Evolutionary conservation across 2,797 vertebrate genomes (phyloP), one percentile per base, ranked within the genome.

Genomic region (Pyrocephalus nanus): DNA sequence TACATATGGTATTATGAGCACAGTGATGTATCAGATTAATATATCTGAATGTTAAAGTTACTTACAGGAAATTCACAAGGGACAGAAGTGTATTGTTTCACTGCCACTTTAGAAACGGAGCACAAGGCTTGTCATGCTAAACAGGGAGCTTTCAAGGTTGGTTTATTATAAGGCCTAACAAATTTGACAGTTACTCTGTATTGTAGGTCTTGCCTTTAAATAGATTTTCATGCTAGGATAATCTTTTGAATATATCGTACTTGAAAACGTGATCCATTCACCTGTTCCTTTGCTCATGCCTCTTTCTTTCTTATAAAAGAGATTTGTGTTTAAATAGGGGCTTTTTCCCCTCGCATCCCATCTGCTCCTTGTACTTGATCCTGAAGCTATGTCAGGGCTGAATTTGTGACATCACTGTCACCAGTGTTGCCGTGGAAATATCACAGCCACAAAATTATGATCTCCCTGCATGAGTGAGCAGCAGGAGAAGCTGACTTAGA

Each of bases 221-320:
- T 91, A 93, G 94, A 95, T 95, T 97, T 97, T 96, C 96, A 97
- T 96, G 96, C 96, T 96, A 96, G 94, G 93, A 93, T 97, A 93
- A 95, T 95, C 94, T 95, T 97, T 96, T 95, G 96, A 96, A 94
- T 97, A 91, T 96, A 92, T 96, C 93, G 91, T 95, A 94, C 92
- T 96, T 94, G 93, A 96, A 97, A 96, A 97, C 11, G 19, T 88
- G 86, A 64, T 95, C 95, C 73, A 90, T 96, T 97, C 96, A 97
- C 93, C 94, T 96, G 95, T 90, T 93, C 93, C 90, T 97, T 91
- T 93, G 89, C 94, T 86, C 54, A 36, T 81, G 93, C 92, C 62
- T 91, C 88, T 96, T 96, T 96, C 94, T 97, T 94, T 93, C 88
- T 93, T 91, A 21, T 97, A 94, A 96, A 97, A 96, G 96, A 97